A percentile compares a stretch with the other conserved stretches of the same genome.
These are phyloP conservation scores for Acheta domesticus DNA, from an alignment of 2,888 invertebrate genomes.

Conservation along the genomic window DNA sequence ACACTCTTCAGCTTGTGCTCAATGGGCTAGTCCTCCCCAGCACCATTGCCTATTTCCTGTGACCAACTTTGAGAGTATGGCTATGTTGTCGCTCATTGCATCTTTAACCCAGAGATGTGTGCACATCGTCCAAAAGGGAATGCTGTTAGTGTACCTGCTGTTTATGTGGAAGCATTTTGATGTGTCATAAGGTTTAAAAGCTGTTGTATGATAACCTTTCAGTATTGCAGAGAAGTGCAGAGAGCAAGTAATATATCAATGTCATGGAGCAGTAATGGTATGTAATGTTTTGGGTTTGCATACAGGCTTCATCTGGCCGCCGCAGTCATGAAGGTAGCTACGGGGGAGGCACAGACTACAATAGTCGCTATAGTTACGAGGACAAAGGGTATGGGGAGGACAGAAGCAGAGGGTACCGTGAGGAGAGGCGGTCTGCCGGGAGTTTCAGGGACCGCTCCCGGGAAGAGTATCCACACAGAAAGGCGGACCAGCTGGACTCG, in stretches of 20 bases:
- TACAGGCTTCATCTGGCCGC: constrained; percentile 39
- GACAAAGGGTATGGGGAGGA: constrained; percentile 38
- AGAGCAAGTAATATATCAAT: constrained; percentile 5
- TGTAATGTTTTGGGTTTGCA: constrained; percentile 34
- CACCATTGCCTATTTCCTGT: not conserved
- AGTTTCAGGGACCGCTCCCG: constrained; percentile 37
- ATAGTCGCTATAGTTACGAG: constrained; percentile 39
- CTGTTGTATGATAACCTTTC: not conserved
- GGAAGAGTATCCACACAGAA: constrained; percentile 38
- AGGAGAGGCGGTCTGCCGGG: constrained; percentile 37
- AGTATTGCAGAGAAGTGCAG: constrained; percentile 2
- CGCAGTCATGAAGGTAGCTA: constrained; percentile 39
- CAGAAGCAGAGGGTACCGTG: constrained; percentile 37
- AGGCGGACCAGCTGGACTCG: constrained; percentile 34
- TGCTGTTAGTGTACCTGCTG: not conserved
- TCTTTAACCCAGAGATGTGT: not conserved
- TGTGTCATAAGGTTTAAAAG: not conserved
- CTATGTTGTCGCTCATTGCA: not conserved
- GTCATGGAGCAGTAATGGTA: constrained; percentile 28
- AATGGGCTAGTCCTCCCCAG: not conserved
- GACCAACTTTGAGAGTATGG: not conserved
- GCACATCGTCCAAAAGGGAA: not conserved
- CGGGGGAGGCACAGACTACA: constrained; percentile 36
- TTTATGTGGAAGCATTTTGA: constrained; percentile 18
- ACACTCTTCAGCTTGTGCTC: constrained; percentile 6